Evolutionary conservation across 2,113 vertebrate genomes (phyloP).

Genomic region (Xenopus borealis): DNA sequence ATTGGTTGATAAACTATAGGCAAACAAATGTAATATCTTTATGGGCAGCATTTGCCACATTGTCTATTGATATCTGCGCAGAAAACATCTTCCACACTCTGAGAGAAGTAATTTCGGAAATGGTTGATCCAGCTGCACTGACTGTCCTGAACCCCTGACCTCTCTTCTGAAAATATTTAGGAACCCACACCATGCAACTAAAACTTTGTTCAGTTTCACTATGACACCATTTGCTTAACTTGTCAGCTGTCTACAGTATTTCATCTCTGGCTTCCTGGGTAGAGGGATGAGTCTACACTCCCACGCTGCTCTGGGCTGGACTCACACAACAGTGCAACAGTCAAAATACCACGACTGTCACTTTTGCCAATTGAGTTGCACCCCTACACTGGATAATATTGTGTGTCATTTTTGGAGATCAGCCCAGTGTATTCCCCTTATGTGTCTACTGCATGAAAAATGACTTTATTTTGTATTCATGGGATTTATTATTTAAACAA

Average conservation of each 20-base stretch:
- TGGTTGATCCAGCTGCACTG: conserved; percentile 45
- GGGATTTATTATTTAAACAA: no score
- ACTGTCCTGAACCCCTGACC: conserved; percentile 61
- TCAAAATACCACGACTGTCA: conserved; percentile 23
- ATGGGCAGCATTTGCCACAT: neutral
- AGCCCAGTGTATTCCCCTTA: neutral
- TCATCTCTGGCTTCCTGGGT: conserved; percentile 51
- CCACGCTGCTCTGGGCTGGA: neutral
- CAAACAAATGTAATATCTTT: no score
- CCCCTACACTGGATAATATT: conserved; percentile 5
- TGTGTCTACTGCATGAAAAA: no score
- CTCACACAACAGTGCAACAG: neutral
- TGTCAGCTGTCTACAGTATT: conserved; percentile 65
- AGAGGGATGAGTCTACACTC: neutral
- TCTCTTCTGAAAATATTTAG: conserved; percentile 65
- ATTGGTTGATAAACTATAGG: no score
- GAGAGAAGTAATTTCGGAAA: conserved; percentile 31
- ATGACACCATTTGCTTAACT: conserved; percentile 56
- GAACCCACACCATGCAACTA: conserved; percentile 57
- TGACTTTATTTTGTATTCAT: no score
- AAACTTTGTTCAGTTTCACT: conserved; percentile 54
- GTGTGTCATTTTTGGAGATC: neutral
- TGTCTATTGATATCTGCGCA: neutral
- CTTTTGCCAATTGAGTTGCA: conserved; percentile 12
- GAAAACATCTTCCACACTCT: conserved; percentile 49